A percentile compares a stretch with the other conserved stretches of the same genome.
These are phyloP conservation scores for Tragopan temminckii DNA, from an alignment of 2,797 vertebrate species.

Conservation along the genomic window DNA sequence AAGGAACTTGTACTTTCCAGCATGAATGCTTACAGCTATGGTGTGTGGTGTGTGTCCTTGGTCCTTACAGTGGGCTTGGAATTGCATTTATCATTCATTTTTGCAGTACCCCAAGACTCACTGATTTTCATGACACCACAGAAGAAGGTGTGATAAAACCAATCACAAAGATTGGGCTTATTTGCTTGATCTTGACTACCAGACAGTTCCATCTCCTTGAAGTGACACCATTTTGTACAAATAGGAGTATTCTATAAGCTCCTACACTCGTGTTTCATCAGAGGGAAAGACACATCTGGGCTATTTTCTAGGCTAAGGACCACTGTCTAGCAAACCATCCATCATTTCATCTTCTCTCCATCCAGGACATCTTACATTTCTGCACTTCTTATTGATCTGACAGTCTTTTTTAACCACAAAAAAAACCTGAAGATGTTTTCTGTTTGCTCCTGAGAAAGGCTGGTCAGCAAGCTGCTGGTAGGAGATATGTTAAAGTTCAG, in stretches of 20 bases:
- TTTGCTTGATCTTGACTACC: not conserved
- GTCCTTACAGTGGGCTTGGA: not conserved
- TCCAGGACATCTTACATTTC: not conserved
- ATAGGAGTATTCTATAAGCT: not conserved
- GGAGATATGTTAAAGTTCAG: not conserved
- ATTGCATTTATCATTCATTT: not conserved
- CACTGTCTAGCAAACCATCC: not conserved
- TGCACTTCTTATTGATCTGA: not conserved
- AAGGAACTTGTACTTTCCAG: not conserved
- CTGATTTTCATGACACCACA: not conserved
- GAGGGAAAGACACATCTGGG: not conserved
- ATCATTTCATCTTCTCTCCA: not conserved
- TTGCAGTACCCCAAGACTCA: accelerated
- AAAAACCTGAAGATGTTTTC: accelerated
- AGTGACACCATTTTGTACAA: not conserved
- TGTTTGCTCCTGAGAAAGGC: not conserved
- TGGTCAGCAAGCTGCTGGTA: not conserved
- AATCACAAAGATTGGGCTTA: not conserved
- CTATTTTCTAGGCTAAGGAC: not conserved
- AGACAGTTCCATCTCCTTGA: not conserved
- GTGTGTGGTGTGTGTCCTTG: not conserved
- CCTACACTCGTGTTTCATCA: not conserved
- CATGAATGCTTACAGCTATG: accelerated
- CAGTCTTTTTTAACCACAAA: not conserved
- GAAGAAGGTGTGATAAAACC: not conserved